A percentile compares a stretch with the other conserved stretches of the same genome.
Conservation (phyloP, 1,140 invertebrate species). For the Tetranychus cinnabarinus region DNA sequence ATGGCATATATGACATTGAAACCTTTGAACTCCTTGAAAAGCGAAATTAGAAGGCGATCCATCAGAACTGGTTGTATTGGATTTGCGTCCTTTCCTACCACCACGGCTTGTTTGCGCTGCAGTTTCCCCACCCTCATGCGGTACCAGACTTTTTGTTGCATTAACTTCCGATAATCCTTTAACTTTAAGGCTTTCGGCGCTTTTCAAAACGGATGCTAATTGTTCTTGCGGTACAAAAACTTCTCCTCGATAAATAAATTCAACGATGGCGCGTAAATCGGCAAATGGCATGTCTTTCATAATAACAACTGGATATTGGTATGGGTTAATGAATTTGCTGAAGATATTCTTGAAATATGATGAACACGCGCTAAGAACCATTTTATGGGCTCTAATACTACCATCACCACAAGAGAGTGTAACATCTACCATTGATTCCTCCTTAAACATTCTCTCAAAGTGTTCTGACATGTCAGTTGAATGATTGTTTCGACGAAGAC, state of each 20-base stretch:
- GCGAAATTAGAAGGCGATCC: neutral
- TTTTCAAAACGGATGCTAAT: constrained; percentile 57
- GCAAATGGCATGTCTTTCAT: constrained; percentile 73
- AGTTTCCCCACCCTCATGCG: neutral
- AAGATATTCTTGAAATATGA: constrained; percentile 23
- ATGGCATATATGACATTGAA: constrained; percentile 5
- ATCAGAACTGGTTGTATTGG: neutral
- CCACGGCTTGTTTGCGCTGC: neutral
- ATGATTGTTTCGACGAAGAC: constrained; percentile 1
- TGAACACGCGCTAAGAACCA: constrained; percentile 27
- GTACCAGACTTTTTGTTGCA: neutral
- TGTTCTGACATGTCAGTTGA: neutral
- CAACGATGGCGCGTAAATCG: constrained; percentile 69
- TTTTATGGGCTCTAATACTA: constrained; percentile 20
- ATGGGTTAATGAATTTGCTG: constrained; percentile 37
- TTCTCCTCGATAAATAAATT: constrained; percentile 82
- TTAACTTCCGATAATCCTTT: constrained; percentile 52
- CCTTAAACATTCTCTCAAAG: constrained; percentile 4
- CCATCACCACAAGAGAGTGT: constrained; percentile 8
- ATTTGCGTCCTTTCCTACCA: neutral
- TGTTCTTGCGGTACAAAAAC: constrained; percentile 79
- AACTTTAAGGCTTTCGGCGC: constrained; percentile 69
- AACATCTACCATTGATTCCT: constrained; percentile 4
- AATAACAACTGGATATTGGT: constrained; percentile 68
- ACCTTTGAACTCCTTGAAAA: constrained; percentile 1